These are phyloP conservation scores for Albula goreensis DNA, from an alignment of 2,113 vertebrate species.

Conservation along the genomic window DNA sequence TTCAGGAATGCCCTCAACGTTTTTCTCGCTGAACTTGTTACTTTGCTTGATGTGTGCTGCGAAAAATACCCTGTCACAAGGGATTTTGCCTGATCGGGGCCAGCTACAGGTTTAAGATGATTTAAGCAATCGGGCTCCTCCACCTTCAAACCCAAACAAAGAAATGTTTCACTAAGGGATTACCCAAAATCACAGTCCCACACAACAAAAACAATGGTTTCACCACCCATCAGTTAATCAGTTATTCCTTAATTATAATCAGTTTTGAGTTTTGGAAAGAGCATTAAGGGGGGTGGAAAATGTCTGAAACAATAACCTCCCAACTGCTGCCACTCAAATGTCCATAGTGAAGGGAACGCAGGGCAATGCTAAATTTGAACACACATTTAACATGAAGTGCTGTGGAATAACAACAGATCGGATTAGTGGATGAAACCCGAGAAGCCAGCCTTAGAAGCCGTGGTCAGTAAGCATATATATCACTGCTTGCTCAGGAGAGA, in stretches of 20 bases:
- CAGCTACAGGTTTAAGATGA: neutral
- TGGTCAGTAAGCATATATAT: neutral
- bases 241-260: neutral
- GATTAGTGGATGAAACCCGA: constrained; percentile 24
- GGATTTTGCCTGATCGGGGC: neutral
- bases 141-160: neutral
- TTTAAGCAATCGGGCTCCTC: neutral
- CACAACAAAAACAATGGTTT: neutral
- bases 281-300: neutral
- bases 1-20: constrained; percentile 1
- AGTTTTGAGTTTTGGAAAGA: neutral
- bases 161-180: neutral
- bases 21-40: neutral
- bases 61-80: neutral
- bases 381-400: constrained; percentile 15
- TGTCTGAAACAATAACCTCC: neutral
- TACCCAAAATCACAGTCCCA: neutral
- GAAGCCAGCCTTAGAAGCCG: neutral
- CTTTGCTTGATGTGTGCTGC: neutral
- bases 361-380: constrained; percentile 33
- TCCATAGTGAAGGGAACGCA: constrained; percentile 31
- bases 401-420: constrained; percentile 32
- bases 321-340: neutral
- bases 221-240: neutral
- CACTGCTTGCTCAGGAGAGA: neutral